Base-by-base conservation (phyloP, 2,888 invertebrate genomes). In the Cephus rjabovi region DNA sequence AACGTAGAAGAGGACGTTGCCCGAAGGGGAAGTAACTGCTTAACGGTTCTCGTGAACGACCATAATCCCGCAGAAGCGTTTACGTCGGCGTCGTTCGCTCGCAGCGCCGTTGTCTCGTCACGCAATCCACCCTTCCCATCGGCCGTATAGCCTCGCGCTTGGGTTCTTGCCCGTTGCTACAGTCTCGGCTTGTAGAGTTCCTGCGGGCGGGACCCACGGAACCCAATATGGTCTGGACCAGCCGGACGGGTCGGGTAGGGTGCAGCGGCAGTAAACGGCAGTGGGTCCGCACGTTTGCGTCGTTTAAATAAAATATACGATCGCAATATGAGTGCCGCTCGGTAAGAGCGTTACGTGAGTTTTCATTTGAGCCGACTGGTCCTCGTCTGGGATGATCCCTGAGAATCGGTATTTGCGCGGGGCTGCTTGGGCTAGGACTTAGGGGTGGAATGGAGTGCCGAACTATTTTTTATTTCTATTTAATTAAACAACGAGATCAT, bases 41-140 rank as follows among this genome's bases (percentile, higher is more conserved):
- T 75, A 75, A 77, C 77, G 77, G 77, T 69, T 77, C 75, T 75
- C 37, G 75, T 71, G 77, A 77, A 77, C 70, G 77, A 31, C 77
- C 75, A 77, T 77, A 77, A 77, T 77, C 77, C 77, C 71, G 71
- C 56, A 75, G 37, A 68, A 69, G 71, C 70, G 69, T 77, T 70
- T 74, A 75, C 75, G 75, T 69, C 77, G 40, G 77, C 75, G 34
- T 75, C 75, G 77, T 75, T 77, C 77, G 34, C 70, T 69, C 71
- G 31, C 75, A 56, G 77, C 37, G 75, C 71, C 15, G 75, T 37
- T 37, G 40, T 69, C 34, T 70, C 71, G 75, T 77, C 75, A 77
- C 75, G 77, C n/a, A 37, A 77, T 74, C 77, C 33, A 75, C 68
- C 77, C 77, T 34, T 56, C 56, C 56, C 23, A 9, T 56, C 56